phyloP scores from a whole-genome alignment of 2,888 invertebrate species.

The Pseudococcus viburni region DNA sequence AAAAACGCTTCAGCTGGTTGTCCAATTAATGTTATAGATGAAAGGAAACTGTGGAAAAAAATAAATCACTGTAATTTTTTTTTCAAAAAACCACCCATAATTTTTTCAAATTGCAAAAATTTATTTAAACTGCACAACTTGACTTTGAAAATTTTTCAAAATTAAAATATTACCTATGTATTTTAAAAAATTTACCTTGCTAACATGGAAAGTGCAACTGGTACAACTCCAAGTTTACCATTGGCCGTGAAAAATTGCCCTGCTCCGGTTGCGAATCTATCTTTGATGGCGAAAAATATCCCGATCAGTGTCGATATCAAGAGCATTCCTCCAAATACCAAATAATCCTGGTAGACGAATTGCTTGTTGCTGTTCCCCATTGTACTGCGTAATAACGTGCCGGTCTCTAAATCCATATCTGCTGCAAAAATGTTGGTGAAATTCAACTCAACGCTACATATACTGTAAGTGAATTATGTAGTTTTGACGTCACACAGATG shows the following conservation, averaged over 20 bases:
- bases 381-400: conserved; percentile 31
- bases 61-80: neutral
- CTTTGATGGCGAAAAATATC: conserved; percentile 70
- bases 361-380: conserved; percentile 60
- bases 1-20: conserved; percentile 74
- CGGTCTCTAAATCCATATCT: conserved; percentile 55
- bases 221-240: conserved; percentile 72
- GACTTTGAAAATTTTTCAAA: neutral
- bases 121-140: too few species aligned
- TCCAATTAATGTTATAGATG: conserved; percentile 74
- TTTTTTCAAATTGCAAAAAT: neutral
- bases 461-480: neutral
- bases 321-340: conserved; percentile 71
- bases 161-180: neutral
- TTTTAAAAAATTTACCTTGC: conserved; percentile 70
- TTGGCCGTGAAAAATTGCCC: conserved; percentile 72
- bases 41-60: conserved; percentile 72
- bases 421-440: neutral
- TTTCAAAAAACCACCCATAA: neutral
- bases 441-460: neutral
- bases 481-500: neutral
- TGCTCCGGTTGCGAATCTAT: conserved; percentile 66
- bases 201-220: conserved; percentile 73
- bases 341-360: conserved; percentile 71
- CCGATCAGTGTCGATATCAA: conserved; percentile 71